Evolutionary conservation across 53 echinoderm and acorn worm genomes (phyloP).

Genomic region (Holothuria leucospilota): DNA sequence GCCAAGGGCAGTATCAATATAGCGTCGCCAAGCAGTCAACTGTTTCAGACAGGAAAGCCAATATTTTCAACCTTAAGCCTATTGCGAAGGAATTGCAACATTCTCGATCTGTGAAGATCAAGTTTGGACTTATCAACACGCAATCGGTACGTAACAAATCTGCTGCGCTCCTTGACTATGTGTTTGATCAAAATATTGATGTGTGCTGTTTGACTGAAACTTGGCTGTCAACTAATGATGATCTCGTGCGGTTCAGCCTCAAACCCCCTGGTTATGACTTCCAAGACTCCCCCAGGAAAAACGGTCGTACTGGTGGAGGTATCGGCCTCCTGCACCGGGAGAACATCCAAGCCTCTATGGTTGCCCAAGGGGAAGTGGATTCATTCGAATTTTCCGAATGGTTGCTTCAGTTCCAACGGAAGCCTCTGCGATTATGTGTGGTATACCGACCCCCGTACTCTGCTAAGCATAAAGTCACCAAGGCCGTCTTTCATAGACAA

Average conservation of each 20-base stretch:
- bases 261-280: conserved; percentile 3
- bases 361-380: background rate
- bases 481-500: too few relatives aligned
- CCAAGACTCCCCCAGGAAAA: background rate
- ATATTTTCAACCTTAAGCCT: background rate
- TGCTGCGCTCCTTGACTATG: background rate
- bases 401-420: background rate
- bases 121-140: background rate
- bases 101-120: background rate
- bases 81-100: background rate
- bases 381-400: conserved; percentile 19
- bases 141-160: conserved; percentile 1
- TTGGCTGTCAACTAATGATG: conserved; percentile 3
- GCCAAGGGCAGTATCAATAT: background rate
- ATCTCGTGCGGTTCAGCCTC: background rate
- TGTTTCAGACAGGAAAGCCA: background rate
- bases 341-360: background rate
- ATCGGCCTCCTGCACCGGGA: background rate
- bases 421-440: background rate
- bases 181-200: background rate
- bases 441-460: too few relatives aligned
- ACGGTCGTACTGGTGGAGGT: background rate
- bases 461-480: too few relatives aligned
- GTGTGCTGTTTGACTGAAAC: too few relatives aligned
- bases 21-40: background rate